Evolutionary conservation across 1,140 invertebrate species (phyloP), one percentile per base, ranked within the genome.

Genomic region (Neotoxoptera formosana): DNA sequence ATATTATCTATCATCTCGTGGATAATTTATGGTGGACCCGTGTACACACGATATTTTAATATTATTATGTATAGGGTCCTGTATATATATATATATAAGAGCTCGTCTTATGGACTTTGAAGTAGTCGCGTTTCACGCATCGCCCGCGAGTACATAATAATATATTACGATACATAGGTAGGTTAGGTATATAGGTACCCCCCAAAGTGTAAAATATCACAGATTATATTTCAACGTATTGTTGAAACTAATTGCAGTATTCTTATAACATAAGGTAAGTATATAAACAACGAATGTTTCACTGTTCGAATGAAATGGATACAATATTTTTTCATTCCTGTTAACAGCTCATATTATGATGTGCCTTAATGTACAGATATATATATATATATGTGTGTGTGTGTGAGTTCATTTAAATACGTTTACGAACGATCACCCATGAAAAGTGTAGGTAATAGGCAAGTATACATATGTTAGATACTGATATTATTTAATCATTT

Each of bases 1-100:
- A 47, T 87, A 87, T 87, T 87, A 87, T 87, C 41, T 87, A 87
- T 87, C 76, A 36, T 83, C 34, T 36, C 34, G 7, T 76, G n/a
- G 60, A 36, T 83, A 83, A 83, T 83, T 83, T 83, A 83, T 83
- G 34, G 34, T 7, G 34, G 34, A n/a, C 76, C 21, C 76, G 34
- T 14, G 30, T 53, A 20, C 21, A 53, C 23, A 9, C 76, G 34
- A n/a, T n/a, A n/a, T 76, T 76, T n/a, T 76, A 76, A 76, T 76
- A 17, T n/a, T 83, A 83, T 83, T 36, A 36, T 36, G 3, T 83
- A 36, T n/a, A n/a, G n/a, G n/a, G n/a, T n/a, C 0, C 1, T 17
- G 7, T 83, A 83, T 9, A 0, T 81, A 81, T 81, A 76, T 36
- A 81, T 76, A 23, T 21, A 83, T 83, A 76, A n/a, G 2, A 30